Conservation (phyloP, 1,140 invertebrate species). For the Bombyx mandarina region DNA sequence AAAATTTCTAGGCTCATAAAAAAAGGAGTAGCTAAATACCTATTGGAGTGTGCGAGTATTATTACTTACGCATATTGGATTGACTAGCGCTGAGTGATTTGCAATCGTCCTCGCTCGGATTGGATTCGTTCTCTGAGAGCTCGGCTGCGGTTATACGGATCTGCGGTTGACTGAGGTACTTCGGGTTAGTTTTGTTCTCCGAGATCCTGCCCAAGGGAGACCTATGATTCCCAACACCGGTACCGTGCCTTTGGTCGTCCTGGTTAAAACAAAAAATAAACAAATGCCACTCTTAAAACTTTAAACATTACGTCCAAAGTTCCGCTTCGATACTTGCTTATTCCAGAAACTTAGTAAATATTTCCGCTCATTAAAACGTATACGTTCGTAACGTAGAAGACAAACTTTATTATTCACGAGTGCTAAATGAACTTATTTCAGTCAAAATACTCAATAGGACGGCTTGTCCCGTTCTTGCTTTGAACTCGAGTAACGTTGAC, state of each 20-base stretch:
- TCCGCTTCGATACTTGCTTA: no score
- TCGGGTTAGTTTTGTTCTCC: constrained; percentile 17
- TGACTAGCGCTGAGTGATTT: constrained; percentile 53
- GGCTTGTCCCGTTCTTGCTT: no score
- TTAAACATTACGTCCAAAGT: neutral
- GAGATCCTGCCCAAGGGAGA: constrained; percentile 39
- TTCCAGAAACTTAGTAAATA: no score
- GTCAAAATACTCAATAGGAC: no score
- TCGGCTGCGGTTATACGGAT: constrained; percentile 41
- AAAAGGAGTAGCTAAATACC: no score
- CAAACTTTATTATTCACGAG: no score
- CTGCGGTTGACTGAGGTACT: constrained; percentile 45
- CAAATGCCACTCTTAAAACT: neutral
- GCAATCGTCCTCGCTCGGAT: constrained; percentile 52
- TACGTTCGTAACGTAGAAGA: no score
- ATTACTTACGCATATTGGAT: constrained; percentile 41
- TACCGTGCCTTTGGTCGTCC: no score
- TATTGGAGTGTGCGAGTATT: neutral
- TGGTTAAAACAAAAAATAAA: neutral
- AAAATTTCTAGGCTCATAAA: no score
- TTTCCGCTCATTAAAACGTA: no score
- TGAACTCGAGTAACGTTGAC: no score
- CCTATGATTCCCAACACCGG: neutral
- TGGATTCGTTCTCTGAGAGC: constrained; percentile 53
- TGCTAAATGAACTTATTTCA: no score